A percentile compares a stretch with the other conserved stretches of the same genome.
phyloP scores from a whole-genome alignment of 2,113 vertebrate species.

The Turnix velox region DNA sequence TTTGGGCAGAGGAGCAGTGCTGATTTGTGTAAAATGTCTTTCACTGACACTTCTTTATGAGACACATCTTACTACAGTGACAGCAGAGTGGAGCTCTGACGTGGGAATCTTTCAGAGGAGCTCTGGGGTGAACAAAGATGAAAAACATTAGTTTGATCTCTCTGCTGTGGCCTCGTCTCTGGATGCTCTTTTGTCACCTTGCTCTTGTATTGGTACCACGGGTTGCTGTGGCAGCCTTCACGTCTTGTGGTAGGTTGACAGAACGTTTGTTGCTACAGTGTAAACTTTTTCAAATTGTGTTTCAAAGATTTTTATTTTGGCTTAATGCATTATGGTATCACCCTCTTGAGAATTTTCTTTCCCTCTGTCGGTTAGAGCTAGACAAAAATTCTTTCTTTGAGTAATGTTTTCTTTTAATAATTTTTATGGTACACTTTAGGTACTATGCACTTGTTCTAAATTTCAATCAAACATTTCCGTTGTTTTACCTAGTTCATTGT shows the following conservation, averaged over 20 bases:
- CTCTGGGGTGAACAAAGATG: not conserved
- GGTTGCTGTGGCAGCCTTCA: not conserved
- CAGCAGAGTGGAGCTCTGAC: not conserved
- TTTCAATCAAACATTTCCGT: not conserved
- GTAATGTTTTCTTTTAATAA: not conserved
- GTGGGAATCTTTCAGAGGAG: not conserved
- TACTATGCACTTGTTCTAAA: not conserved
- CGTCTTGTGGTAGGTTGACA: not conserved
- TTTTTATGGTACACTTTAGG: not conserved
- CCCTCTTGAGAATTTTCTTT: not conserved
- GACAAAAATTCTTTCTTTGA: not conserved
- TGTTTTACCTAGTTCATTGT: not conserved
- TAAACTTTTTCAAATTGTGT: not conserved
- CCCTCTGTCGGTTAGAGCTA: not conserved
- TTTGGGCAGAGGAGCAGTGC: not conserved
- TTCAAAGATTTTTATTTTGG: not conserved
- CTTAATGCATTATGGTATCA: not conserved
- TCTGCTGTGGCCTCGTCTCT: not conserved
- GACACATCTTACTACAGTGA: not conserved
- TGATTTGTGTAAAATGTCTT: constrained; percentile 18
- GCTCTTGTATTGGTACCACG: not conserved
- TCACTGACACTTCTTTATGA: not conserved
- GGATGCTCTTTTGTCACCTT: not conserved
- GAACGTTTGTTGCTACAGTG: not conserved
- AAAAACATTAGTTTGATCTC: not conserved